Evolutionary conservation across 2,797 vertebrate genomes (phyloP), one percentile per base, ranked within the genome.

Genomic region (Phrynocephalus forsythii): DNA sequence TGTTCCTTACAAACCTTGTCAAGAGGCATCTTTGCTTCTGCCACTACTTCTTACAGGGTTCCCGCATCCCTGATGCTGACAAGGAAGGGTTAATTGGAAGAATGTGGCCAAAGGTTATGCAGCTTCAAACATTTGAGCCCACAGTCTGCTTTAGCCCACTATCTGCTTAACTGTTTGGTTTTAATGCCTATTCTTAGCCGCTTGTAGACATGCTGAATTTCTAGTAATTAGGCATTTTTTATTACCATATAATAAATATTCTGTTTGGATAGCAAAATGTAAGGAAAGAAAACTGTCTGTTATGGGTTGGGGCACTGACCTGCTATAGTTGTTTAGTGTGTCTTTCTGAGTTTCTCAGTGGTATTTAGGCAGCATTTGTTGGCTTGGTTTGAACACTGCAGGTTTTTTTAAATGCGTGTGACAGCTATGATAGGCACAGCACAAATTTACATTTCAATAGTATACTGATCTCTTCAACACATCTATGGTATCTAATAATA

Each of bases 171-270:
- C 30, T 30, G 3, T 38, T 85, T 30, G 82, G 52, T 80, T 83
- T 92, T 91, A 89, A 38, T 72, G 69, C 66, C 82, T 76, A 56
- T 63, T 6, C 82, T 83, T 94, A 90, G 86, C 90, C 90, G 83
- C 56, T 11, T 56, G 83, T 87, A 78, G 84, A 87, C 52, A 90
- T 38, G 83, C 86, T 91, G n/a, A 78, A 81, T 79, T 93, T 93
- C 88, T 87, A 90, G 71, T 93, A 91, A 92, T 94, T 87, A 83
- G 83, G 24, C 63, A 13, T 92, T 93, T 93, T 63, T 20, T 94
- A 79, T 86, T 92, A 88, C 83, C 89, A 92, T 20, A 66, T 80
- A 90, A 91, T 88, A 87, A 92, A 87, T 84, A 87, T 93, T 73
- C 78, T 84, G 89, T 84, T 91, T 91, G 89, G 86, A 81, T 91